Conservation (phyloP, 2,888 invertebrate genomes). For the Drosophila anomelani region DNA sequence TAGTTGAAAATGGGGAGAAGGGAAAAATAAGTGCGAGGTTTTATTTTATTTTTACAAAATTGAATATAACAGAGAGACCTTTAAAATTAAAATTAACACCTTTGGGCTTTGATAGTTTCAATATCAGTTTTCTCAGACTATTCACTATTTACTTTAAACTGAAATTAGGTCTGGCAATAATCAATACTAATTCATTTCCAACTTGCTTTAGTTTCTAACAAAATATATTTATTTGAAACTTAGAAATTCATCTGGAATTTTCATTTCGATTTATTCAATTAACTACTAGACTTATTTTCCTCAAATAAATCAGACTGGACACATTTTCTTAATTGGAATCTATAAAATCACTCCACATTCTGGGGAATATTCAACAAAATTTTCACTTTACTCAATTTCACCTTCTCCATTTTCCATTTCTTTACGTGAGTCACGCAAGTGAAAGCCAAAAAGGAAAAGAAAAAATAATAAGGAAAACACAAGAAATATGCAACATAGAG, state of each 20-base stretch:
- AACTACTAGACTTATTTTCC: neutral
- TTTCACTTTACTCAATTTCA: conserved; percentile 32
- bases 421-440: conserved; percentile 45
- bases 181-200: neutral
- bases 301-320: neutral
- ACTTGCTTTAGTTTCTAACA: neutral
- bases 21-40: neutral
- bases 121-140: no score
- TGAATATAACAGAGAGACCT: no score
- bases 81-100: neutral
- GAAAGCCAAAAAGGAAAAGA: conserved; percentile 2
- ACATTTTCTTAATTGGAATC: conserved; percentile 18
- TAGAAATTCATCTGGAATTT: neutral
- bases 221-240: neutral
- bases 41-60: neutral
- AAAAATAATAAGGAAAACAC: neutral
- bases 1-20: neutral
- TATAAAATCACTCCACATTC: conserved; percentile 22
- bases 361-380: conserved; percentile 7
- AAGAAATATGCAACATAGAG: neutral
- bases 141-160: neutral
- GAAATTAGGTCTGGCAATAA: neutral
- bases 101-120: neutral
- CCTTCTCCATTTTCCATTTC: neutral
- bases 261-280: neutral